phyloP scores from a whole-genome alignment of 2,888 invertebrate genomes.

The Limenitis camilla region DNA sequence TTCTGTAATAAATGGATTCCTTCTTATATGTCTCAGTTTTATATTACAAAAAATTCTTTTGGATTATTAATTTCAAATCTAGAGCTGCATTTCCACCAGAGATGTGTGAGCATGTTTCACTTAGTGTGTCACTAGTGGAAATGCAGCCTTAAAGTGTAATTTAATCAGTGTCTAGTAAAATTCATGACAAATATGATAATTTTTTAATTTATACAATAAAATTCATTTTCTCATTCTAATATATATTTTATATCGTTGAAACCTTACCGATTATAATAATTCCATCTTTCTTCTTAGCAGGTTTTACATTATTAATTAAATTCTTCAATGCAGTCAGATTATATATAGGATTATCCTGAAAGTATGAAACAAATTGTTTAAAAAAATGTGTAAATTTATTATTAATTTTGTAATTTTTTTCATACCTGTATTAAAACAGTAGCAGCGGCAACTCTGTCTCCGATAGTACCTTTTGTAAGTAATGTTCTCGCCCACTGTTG shows the following conservation, averaged over 20 bases:
- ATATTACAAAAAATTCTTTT: no score
- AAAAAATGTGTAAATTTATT: no score
- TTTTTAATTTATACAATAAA: background rate
- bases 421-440: conserved; percentile 79
- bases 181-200: no score
- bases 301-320: conserved; percentile 84
- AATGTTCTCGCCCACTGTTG: conserved; percentile 86
- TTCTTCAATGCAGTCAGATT: conserved; percentile 80
- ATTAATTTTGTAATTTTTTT: background rate
- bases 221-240: background rate
- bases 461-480: conserved; percentile 85
- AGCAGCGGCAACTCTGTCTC: conserved; percentile 90
- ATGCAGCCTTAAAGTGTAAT: no score
- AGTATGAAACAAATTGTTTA: conserved; percentile 7
- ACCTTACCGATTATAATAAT: conserved; percentile 77
- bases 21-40: no score
- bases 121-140: no score
- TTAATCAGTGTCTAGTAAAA: no score
- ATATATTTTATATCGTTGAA: background rate
- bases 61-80: no score
- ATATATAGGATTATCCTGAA: conserved; percentile 87
- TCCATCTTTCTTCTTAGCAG: conserved; percentile 84
- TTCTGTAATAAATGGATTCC: background rate
- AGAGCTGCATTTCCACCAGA: no score
- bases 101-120: no score